Conservation (phyloP, 1,140 invertebrate species). For the Pogonomyrmex barbatus region DNA sequence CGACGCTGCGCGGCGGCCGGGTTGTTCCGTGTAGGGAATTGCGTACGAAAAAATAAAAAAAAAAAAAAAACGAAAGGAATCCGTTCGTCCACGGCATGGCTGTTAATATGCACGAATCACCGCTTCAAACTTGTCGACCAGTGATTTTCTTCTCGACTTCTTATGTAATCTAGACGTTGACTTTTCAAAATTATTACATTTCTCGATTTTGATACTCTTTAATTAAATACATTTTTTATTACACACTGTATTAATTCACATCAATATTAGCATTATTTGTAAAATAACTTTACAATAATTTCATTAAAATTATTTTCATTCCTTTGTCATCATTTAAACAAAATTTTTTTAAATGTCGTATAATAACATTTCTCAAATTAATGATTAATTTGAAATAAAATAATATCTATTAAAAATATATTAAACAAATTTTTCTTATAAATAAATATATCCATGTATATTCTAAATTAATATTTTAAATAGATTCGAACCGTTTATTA, state of each 20-base stretch:
- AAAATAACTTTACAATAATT: not conserved
- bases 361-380: not conserved
- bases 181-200: not conserved
- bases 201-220: not conserved
- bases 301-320: not conserved
- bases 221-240: not conserved
- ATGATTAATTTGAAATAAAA: not conserved
- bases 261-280: not conserved
- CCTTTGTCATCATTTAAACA: not conserved
- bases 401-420: not conserved
- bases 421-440: not conserved
- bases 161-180: not conserved
- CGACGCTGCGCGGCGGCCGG: conserved; percentile 36
- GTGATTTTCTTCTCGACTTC: conserved; percentile 24
- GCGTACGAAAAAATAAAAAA: conserved; percentile 59
- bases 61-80: not conserved
- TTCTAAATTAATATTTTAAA: conserved; percentile 7
- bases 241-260: not conserved
- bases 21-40: conserved; percentile 68
- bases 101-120: conserved; percentile 35
- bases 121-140: conserved; percentile 40
- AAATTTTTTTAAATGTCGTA: not conserved
- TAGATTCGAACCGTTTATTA: conserved; percentile 2
- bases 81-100: conserved; percentile 14
- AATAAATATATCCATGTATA: not conserved